Base-by-base conservation (phyloP, 2,113 vertebrate genomes). In the Orientallactaga bullata region DNA sequence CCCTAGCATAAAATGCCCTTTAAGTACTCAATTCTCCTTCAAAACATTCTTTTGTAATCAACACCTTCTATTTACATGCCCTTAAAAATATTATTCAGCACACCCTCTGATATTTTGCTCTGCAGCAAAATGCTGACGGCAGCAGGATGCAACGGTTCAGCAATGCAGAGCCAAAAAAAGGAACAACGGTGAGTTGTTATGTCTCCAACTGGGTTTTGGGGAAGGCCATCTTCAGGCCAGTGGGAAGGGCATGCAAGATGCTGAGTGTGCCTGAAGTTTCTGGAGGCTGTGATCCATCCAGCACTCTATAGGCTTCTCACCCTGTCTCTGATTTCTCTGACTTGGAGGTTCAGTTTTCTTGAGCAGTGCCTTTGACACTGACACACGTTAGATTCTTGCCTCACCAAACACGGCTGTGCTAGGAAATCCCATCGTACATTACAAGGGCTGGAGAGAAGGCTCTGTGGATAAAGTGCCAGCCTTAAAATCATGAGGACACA, bases 1-100 rank as follows among this genome's bases (percentile, higher is more conserved):
- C 85, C 86, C 94, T 94, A 84, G 88, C 96, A 42, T 85, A 63
- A 97, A 91, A 76, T 32, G 89, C 2, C 82, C 24, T 51, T 85
- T 69, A 63, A 95, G 71, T 71, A 88, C 58, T 55, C 9, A 1
- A 42, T 90, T 77, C 35, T 65, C 72, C 78, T 80, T 76, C 18
- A 24, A 47, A 89, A 51, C 30, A 9, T 26, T 47, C 81, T 85
- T 18, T 23, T 68, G n/a, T 55, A 84, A 89, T 24, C 61, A 93
- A 69, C 79, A 35, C 71, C 35, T 21, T 28, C 23, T 61, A 55
- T 89, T 71, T 63, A 72, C 84, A 76, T 30, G 51, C 83, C 66
- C 66, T 91, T 83, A 85, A 78, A 78, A 88, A 61, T 37, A 26
- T 23, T 88, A 73, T 66, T 89, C 77, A 23, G 61, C 0, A 4